Conservation (phyloP, 2,797 vertebrate genomes). For the Spinus olivaceus region DNA sequence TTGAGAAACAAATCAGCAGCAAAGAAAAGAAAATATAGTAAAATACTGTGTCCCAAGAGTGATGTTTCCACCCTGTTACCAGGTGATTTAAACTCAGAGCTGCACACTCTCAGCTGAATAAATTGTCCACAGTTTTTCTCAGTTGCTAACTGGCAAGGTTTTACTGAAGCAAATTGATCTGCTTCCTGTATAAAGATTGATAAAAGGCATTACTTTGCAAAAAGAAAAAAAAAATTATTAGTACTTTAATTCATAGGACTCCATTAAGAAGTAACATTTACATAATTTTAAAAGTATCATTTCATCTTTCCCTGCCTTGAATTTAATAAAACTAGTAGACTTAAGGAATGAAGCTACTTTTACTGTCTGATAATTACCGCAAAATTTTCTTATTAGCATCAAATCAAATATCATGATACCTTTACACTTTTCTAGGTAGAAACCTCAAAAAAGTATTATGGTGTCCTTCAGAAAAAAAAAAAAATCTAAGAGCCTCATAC, state of each 20-base stretch:
- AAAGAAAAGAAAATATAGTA: background rate
- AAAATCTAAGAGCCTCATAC: background rate
- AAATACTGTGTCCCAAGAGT: background rate
- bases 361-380: background rate
- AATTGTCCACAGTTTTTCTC: background rate
- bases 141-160: background rate
- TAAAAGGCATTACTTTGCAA: background rate
- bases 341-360: background rate
- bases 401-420: background rate
- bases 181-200: background rate
- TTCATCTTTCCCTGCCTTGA: background rate
- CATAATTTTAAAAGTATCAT: background rate
- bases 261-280: background rate
- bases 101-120: background rate
- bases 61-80: background rate
- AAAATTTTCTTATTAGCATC: background rate
- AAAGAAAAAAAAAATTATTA: background rate
- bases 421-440: background rate
- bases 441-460: background rate
- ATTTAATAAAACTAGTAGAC: background rate
- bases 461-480: background rate
- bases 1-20: background rate
- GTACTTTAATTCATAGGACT: background rate
- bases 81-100: background rate
- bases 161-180: background rate